Conservation (phyloP, 92 coral and sea anemone species). For the Epizoanthus rinbou region DNA sequence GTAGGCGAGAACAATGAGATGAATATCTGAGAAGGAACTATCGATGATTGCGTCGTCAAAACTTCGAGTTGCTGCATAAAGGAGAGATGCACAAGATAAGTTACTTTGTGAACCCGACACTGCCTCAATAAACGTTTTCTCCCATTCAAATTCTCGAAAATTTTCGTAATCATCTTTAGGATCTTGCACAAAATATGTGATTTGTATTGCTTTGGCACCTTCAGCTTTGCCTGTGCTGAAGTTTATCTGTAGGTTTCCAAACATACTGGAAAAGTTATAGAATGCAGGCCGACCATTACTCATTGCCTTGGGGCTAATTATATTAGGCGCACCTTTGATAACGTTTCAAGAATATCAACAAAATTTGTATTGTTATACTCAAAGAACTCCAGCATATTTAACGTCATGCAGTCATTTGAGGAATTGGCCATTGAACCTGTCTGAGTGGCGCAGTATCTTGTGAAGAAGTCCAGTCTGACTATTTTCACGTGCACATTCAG, state of each 20-base stretch:
- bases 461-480: conserved; percentile 17
- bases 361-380: conserved; percentile 27
- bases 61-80: conserved; percentile 52
- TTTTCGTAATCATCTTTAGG: conserved; percentile 39
- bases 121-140: conserved; percentile 35
- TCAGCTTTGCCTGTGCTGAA: conserved; percentile 34
- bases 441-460: conserved; percentile 28
- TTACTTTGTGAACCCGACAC: conserved; percentile 19
- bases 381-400: conserved; percentile 42
- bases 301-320: conserved; percentile 46
- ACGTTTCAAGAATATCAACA: conserved; percentile 2
- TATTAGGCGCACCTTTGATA: conserved; percentile 10
- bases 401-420: background rate
- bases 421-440: background rate
- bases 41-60: conserved; percentile 61
- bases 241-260: conserved; percentile 44
- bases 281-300: conserved; percentile 58
- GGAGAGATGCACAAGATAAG: conserved; percentile 35
- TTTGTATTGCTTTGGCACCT: conserved; percentile 61
- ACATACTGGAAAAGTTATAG: conserved; percentile 54
- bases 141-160: conserved; percentile 45
- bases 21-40: conserved; percentile 56
- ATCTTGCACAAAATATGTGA: conserved; percentile 60
- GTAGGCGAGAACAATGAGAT: conserved; percentile 53
- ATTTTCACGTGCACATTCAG: conserved; percentile 20